These are phyloP conservation scores for Parasteatoda tepidariorum DNA, from an alignment of 1,140 invertebrate species.

Conservation along the genomic window DNA sequence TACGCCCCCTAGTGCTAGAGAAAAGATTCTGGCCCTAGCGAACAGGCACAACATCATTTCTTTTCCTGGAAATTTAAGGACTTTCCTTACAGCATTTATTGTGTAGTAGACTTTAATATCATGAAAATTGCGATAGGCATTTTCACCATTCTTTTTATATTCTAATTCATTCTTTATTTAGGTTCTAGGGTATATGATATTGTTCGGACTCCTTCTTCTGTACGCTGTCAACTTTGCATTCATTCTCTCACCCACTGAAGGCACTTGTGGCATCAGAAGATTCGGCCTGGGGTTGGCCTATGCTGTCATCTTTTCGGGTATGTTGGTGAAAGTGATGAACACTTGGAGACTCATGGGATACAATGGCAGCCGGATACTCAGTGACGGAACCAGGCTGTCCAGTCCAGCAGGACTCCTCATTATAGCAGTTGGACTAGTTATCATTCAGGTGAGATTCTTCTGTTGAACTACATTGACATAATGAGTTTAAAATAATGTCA, in stretches of 20 bases:
- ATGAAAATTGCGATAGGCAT: no score
- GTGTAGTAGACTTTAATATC: no score
- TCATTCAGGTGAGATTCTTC: slow-evolving; percentile 68
- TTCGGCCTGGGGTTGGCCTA: slow-evolving; percentile 70
- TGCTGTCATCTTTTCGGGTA: slow-evolving; percentile 69
- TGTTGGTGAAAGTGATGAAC: slow-evolving; percentile 71
- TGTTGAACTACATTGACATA: no score
- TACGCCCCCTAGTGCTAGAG: no score
- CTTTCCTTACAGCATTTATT: no score
- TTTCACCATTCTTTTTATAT: no score
- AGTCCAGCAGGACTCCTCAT: slow-evolving; percentile 69
- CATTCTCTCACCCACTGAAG: slow-evolving; percentile 69
- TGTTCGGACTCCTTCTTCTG: slow-evolving; percentile 70
- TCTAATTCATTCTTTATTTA: background rate
- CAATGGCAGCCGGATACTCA: slow-evolving; percentile 65
- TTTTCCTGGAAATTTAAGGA: no score
- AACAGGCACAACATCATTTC: no score
- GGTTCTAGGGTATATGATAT: slow-evolving; percentile 70
- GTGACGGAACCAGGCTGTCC: slow-evolving; percentile 66
- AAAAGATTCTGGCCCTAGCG: no score
- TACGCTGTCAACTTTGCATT: slow-evolving; percentile 71
- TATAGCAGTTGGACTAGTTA: slow-evolving; percentile 67
- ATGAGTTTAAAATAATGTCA: no score
- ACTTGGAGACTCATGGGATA: slow-evolving; percentile 68
- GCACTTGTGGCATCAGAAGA: slow-evolving; percentile 69